These are phyloP conservation scores for Cynopterus sphinx DNA, from an alignment of 2,797 vertebrate genomes.

Conservation along the genomic window DNA sequence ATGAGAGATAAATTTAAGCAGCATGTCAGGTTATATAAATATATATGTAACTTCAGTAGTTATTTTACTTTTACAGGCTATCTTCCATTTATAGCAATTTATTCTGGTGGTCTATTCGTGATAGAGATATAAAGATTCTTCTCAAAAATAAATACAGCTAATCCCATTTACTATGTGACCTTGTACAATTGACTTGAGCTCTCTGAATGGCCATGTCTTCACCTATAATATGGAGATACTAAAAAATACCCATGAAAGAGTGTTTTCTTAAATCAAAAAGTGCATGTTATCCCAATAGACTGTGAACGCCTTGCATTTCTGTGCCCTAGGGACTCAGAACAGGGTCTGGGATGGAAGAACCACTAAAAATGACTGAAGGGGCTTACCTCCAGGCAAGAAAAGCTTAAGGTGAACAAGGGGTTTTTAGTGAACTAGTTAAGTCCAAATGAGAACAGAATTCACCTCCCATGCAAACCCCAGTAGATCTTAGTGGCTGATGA, in stretches of 20 bases:
- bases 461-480: not conserved
- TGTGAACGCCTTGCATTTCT: not conserved
- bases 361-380: not conserved
- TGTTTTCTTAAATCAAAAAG: not conserved
- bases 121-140: slow-evolving; percentile 33
- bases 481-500: not conserved
- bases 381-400: not conserved
- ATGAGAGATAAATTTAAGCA: not conserved
- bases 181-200: not conserved
- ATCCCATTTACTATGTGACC: slow-evolving; percentile 53
- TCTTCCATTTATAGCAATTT: slow-evolving; percentile 27
- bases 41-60: not conserved
- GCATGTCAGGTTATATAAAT: not conserved
- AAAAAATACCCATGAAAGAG: slow-evolving; percentile 46
- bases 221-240: slow-evolving; percentile 2
- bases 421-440: not conserved
- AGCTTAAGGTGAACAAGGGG: not conserved
- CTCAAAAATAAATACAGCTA: slow-evolving; percentile 43
- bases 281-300: not conserved
- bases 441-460: not conserved
- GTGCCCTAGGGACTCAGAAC: not conserved
- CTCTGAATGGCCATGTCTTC: slow-evolving; percentile 27
- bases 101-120: not conserved
- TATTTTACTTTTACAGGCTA: not conserved
- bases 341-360: not conserved